Evolutionary conservation across 2,113 vertebrate genomes (phyloP).

Genomic region (Anas platyrhynchos): DNA sequence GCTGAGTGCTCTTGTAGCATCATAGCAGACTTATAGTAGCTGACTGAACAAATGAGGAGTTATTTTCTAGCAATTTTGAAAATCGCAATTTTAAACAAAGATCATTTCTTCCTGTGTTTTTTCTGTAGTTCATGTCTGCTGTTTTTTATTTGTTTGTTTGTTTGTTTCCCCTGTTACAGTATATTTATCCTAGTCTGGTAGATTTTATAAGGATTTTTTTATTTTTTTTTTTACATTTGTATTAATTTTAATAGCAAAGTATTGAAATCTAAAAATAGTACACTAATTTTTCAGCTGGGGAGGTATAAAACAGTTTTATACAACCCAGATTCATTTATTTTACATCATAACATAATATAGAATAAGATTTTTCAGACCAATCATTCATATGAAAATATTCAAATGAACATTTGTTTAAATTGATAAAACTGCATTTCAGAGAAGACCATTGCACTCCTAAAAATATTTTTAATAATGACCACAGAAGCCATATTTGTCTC

Average conservation of each 20-base stretch:
- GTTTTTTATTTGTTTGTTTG: accelerated
- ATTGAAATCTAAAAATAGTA: not conserved
- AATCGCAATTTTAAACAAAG: not conserved
- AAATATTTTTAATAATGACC: constrained; percentile 85
- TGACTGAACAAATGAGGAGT: not conserved
- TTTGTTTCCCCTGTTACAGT: not conserved
- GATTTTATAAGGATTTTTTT: not conserved
- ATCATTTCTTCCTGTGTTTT: not conserved
- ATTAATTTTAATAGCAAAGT: not conserved
- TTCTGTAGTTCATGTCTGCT: not conserved
- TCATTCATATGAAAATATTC: constrained; percentile 55
- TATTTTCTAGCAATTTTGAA: not conserved
- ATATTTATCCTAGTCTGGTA: not conserved
- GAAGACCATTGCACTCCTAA: constrained; percentile 79
- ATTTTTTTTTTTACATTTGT: not conserved
- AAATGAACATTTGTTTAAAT: constrained; percentile 74
- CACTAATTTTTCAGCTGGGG: not conserved
- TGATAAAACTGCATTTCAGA: constrained; percentile 80
- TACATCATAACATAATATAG: not conserved
- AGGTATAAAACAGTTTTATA: not conserved
- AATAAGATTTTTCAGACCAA: constrained; percentile 2
- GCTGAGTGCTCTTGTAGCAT: not conserved
- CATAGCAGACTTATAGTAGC: not conserved
- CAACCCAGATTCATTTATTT: constrained; percentile 12
- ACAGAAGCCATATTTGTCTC: constrained; percentile 82